Base-by-base conservation (phyloP, 2,888 invertebrate species). In the Tinea trinotella region DNA sequence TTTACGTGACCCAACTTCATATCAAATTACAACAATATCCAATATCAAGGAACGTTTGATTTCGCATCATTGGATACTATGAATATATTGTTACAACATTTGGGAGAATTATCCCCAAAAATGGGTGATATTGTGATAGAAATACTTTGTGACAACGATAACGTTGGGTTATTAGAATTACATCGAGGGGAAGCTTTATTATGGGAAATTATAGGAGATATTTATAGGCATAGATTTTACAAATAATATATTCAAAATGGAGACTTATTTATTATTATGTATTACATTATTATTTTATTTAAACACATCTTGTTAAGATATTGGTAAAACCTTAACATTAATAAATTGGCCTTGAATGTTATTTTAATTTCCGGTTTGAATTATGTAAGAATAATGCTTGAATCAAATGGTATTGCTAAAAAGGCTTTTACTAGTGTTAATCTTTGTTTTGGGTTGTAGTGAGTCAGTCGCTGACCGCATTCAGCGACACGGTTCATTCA, bases 381-480 rank as follows among this genome's bases (percentile, higher is more conserved):
- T 46, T 46, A 46, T 46, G 19, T 19, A 46, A 19, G 18, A 46
- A 46, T 36, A 12, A n/a, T n/a, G 15, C 19, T n/a, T 7, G 15
- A 17, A 19, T 19, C 7, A 50, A 24, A 20, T 24, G 22, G 12
- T 50, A 50, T 18, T 18, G 46, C 46, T 46, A 46, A 46, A 40
- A 19, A 13, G 2, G 19, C 46, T 19, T 50, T 50, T 50, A 50
- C 24, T 7, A 50, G 50, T 50, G 50, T 18, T 24, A 50, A 50
- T 50, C 24, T 50, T 50, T 50, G 50, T 50, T 50, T 50, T 50
- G 50, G 50, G 24, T 50, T 24, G 50, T 13, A 50, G 50, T 50
- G 50, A 50, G 24, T 50, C 50, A 50, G 50, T 24, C 50, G 50
- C 50, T 50, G 50, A 50, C 50, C 50, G 50, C 50, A 15, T 50